Percentiles rank a stretch among this genome's conserved stretches.
phyloP scores from a whole-genome alignment of 2,113 vertebrate species.

The Chrysochloris asiatica region DNA sequence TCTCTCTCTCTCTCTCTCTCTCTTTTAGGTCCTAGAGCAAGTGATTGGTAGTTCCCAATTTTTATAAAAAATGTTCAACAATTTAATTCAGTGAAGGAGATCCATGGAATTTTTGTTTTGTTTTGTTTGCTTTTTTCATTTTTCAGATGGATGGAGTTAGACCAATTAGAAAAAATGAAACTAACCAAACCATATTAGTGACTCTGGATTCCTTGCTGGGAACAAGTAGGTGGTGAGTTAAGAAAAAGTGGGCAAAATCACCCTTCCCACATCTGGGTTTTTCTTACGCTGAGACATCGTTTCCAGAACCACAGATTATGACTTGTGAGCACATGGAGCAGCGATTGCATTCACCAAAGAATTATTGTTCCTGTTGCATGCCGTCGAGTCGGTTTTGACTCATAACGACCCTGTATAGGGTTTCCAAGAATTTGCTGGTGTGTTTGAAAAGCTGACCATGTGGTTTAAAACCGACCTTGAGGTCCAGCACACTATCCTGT shows the following conservation, averaged over 20 bases:
- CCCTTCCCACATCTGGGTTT: neutral
- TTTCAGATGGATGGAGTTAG: neutral
- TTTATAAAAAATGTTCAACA: neutral
- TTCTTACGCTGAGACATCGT: neutral
- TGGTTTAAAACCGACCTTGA: too few species aligned
- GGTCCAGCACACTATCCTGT: too few species aligned
- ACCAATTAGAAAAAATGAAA: neutral
- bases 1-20: too few species aligned
- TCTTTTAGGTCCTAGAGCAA: neutral
- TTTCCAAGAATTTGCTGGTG: too few species aligned
- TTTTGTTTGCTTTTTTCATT: neutral
- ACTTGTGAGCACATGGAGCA: neutral
- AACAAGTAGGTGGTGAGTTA: neutral
- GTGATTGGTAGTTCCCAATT: neutral
- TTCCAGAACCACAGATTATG: neutral
- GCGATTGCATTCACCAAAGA: neutral
- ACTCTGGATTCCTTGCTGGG: neutral
- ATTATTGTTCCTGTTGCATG: too few species aligned
- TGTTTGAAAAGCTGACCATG: too few species aligned
- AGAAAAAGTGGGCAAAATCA: neutral
- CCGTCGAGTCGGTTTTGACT: too few species aligned
- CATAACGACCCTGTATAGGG: too few species aligned
- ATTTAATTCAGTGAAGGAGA: neutral
- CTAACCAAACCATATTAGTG: neutral
- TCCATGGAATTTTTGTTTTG: neutral